Conservation (phyloP, 2,113 vertebrate genomes). For the Odocoileus hemionus region DNA sequence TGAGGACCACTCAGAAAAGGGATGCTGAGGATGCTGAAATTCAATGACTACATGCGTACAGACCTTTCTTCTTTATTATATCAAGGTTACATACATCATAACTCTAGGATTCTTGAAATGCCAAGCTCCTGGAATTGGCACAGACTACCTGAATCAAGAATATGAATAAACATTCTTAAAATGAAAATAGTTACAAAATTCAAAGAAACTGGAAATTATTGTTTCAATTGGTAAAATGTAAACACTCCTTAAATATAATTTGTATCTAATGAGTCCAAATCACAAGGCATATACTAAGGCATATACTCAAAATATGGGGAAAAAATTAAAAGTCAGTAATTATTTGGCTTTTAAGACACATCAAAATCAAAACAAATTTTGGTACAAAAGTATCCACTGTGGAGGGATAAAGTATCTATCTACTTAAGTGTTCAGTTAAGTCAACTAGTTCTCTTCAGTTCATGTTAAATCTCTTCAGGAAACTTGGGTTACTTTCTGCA, state of each 20-base stretch:
- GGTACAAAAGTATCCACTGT: not conserved
- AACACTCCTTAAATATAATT: constrained; percentile 3
- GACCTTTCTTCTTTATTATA: not conserved
- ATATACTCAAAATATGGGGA: not conserved
- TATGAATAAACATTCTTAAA: not conserved
- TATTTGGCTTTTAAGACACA: not conserved
- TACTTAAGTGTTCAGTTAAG: constrained; percentile 14
- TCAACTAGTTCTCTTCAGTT: not conserved
- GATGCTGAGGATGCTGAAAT: not conserved
- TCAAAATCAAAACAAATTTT: constrained; percentile 22
- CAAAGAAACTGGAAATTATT: constrained; percentile 14
- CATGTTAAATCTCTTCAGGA: not conserved
- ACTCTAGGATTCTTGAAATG: not conserved
- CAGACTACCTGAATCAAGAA: not conserved
- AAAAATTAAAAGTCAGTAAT: not conserved
- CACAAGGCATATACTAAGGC: not conserved
- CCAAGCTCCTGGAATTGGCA: not conserved
- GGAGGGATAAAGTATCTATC: constrained; percentile 7
- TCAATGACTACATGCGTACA: not conserved
- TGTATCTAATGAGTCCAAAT: not conserved
- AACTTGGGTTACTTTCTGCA: not conserved
- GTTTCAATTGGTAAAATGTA: constrained; percentile 1
- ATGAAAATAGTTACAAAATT: constrained; percentile 48
- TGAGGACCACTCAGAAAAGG: not conserved
- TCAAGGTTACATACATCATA: not conserved